Evolutionary conservation across 2,797 vertebrate species (phyloP).

Genomic region (Alcedo quadribrachys): DNA sequence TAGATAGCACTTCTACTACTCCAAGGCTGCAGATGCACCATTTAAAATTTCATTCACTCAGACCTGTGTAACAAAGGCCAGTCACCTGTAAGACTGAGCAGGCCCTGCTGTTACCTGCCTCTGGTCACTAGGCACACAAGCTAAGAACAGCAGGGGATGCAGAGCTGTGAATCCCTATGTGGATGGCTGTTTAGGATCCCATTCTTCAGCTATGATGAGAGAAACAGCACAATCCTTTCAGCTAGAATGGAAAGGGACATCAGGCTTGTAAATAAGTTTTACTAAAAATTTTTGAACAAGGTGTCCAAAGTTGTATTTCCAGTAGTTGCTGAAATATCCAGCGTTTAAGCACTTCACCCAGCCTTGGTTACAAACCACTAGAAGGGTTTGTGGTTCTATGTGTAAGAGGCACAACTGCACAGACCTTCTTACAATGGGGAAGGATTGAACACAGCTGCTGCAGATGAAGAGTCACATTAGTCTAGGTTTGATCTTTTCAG

Average conservation of each 20-base stretch:
- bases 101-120: background rate
- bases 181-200: background rate
- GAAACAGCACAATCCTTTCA: background rate
- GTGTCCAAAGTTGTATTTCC: constrained; percentile 14
- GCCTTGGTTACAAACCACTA: background rate
- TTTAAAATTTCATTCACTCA: background rate
- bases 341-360: background rate
- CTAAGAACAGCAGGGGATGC: background rate
- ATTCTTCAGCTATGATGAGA: background rate
- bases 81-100: background rate
- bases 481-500: background rate
- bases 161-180: background rate
- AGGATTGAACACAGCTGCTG: background rate
- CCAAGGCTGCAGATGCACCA: background rate
- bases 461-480: background rate
- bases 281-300: constrained; percentile 53
- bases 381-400: background rate
- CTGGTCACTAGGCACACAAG: background rate
- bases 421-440: background rate
- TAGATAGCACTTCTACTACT: background rate
- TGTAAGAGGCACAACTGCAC: background rate
- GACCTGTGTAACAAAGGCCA: background rate
- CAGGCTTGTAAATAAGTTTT: constrained; percentile 44
- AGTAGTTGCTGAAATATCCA: constrained; percentile 46
- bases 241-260: background rate